Percentiles rank a stretch among this genome's conserved stretches.
Evolutionary conservation across 2,797 vertebrate species (phyloP).

Genomic region (Pygocentrus nattereri): DNA sequence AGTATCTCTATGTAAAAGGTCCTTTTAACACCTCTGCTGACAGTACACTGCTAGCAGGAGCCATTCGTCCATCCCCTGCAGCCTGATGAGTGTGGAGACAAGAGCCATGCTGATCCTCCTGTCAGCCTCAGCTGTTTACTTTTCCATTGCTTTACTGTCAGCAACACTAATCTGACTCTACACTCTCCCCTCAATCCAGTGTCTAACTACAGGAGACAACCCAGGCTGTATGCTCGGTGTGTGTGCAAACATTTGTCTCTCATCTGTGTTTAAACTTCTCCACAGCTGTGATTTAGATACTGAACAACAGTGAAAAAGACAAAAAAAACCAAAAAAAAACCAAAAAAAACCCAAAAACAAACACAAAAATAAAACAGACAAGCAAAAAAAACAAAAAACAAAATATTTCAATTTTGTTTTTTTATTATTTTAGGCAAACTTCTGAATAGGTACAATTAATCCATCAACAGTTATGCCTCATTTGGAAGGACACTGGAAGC

Average conservation of each 20-base stretch:
- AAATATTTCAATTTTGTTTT: too few relatives aligned
- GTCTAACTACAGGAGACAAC: constrained; percentile 4
- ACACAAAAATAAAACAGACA: too few relatives aligned
- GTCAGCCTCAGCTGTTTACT: constrained; percentile 4
- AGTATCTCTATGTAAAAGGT: constrained; percentile 14
- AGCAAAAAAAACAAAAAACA: neutral
- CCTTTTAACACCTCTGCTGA: constrained; percentile 20
- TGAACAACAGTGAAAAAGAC: neutral
- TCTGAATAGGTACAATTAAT: too few relatives aligned
- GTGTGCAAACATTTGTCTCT: neutral
- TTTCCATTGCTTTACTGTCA: constrained; percentile 27
- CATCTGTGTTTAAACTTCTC: neutral
- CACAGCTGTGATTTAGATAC: neutral
- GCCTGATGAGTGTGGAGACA: neutral
- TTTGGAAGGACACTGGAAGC: too few relatives aligned
- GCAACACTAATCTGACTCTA: constrained; percentile 15
- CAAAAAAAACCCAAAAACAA: too few relatives aligned
- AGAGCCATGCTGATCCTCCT: neutral
- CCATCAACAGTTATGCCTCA: too few relatives aligned
- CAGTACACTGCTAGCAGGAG: neutral
- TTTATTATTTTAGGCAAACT: too few relatives aligned
- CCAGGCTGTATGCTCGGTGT: neutral
- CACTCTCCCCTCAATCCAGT: neutral
- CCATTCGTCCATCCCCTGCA: neutral
- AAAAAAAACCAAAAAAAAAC: neutral